Conservation (phyloP, 2,797 vertebrate species). For the Malacoraja senta region DNA sequence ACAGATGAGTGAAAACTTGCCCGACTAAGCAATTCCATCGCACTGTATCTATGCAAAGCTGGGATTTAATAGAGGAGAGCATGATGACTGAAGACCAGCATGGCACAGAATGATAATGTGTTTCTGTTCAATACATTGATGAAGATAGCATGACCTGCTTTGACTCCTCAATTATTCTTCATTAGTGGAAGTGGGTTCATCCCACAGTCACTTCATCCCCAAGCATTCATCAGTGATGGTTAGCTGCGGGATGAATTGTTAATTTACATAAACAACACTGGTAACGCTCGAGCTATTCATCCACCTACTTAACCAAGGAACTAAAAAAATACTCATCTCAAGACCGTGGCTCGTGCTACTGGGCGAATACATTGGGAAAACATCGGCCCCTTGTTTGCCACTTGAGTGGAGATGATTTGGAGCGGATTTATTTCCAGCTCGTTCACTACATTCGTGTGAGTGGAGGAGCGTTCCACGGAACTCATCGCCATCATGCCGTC, state of each 20-base stretch:
- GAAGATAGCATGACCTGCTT: not conserved
- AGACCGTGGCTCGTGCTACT: not conserved
- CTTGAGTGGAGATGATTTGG: not conserved
- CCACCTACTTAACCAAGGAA: not conserved
- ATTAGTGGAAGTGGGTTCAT: not conserved
- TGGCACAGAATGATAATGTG: not conserved
- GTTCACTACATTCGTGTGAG: not conserved
- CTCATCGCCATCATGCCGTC: not conserved
- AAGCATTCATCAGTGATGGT: not conserved
- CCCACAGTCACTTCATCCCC: not conserved
- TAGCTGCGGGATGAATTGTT: not conserved
- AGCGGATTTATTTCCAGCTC: not conserved
- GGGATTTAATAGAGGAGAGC: not conserved
- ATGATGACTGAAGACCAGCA: not conserved
- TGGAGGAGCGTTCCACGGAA: no score
- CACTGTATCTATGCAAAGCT: not conserved
- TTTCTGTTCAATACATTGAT: not conserved
- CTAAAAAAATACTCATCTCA: not conserved
- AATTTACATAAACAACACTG: not conserved
- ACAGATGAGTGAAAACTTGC: not conserved
- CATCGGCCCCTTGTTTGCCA: not conserved
- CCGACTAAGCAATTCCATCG: not conserved
- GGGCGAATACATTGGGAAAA: not conserved
- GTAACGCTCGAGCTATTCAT: not conserved
- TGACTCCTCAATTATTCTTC: slow-evolving; percentile 14